Percentiles rank a stretch among this genome's conserved stretches.
These are phyloP conservation scores for Hirtodrosophila confusa DNA, from an alignment of 2,888 invertebrate species.

Conservation along the genomic window DNA sequence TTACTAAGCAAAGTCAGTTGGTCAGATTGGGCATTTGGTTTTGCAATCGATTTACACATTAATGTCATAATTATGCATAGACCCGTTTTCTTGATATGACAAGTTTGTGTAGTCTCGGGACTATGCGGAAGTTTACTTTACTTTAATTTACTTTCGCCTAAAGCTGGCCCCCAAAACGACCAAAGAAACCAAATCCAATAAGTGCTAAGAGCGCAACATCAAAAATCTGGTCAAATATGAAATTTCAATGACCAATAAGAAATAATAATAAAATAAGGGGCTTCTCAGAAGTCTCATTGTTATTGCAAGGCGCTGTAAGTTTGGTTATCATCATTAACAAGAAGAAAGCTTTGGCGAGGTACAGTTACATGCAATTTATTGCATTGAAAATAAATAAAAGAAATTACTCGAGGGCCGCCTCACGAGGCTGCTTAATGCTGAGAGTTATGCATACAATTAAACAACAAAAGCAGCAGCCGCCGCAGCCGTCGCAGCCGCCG, in stretches of 20 bases:
- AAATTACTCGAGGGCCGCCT: slow-evolving; percentile 35
- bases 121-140: slow-evolving; percentile 29
- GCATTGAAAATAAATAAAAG: slow-evolving; percentile 67
- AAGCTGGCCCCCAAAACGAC: neutral
- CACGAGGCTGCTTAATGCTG: slow-evolving; percentile 53
- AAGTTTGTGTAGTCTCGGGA: slow-evolving; percentile 3
- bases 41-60: slow-evolving; percentile 32
- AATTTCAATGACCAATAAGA: slow-evolving; percentile 33
- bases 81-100: slow-evolving; percentile 15
- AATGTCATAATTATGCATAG: slow-evolving; percentile 28
- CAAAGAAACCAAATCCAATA: slow-evolving; percentile 23
- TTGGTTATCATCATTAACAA: slow-evolving; percentile 33
- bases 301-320: slow-evolving; percentile 25
- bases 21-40: neutral
- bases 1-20: too few species aligned
- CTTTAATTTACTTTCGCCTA: slow-evolving; percentile 3
- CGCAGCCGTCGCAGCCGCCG: neutral
- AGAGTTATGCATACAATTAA: slow-evolving; percentile 59
- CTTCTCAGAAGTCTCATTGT: slow-evolving; percentile 45
- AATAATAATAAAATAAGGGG: slow-evolving; percentile 14
- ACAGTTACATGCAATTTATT: slow-evolving; percentile 62
- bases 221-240: slow-evolving; percentile 45
- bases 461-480: slow-evolving; percentile 14
- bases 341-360: slow-evolving; percentile 47
- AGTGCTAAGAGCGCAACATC: slow-evolving; percentile 1